Evolutionary conservation across 1,140 invertebrate species (phyloP).

Genomic region (Bradynema listronoti): DNA sequence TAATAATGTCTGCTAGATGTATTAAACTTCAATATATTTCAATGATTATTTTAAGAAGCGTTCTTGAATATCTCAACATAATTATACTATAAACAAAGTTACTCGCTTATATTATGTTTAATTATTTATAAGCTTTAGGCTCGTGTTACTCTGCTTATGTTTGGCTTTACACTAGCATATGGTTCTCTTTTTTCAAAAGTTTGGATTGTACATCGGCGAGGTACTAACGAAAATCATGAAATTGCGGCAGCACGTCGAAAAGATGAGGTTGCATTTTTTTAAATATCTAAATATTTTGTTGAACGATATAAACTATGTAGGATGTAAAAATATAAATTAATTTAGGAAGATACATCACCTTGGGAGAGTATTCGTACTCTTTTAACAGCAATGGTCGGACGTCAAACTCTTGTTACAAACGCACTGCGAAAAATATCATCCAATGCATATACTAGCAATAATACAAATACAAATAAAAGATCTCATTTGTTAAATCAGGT

Average conservation of each 20-base stretch:
- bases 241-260: slow-evolving; percentile 58
- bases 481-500: slow-evolving; percentile 48
- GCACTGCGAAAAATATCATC: slow-evolving; percentile 52
- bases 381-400: slow-evolving; percentile 53
- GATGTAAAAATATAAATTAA: neutral
- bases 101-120: too few species aligned
- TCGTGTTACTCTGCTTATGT: slow-evolving; percentile 80
- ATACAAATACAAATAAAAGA: slow-evolving; percentile 39
- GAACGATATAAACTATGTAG: neutral
- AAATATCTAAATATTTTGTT: neutral
- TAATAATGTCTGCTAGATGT: too few species aligned
- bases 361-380: slow-evolving; percentile 55
- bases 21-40: too few species aligned
- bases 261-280: slow-evolving; percentile 41
- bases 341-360: slow-evolving; percentile 44
- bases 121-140: slow-evolving; percentile 66
- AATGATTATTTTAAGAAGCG: too few species aligned
- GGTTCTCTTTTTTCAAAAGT: slow-evolving; percentile 99
- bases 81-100: too few species aligned
- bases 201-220: slow-evolving; percentile 82
- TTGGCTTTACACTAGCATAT: slow-evolving; percentile 92
- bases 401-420: slow-evolving; percentile 45
- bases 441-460: slow-evolving; percentile 49
- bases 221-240: slow-evolving; percentile 61
- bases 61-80: too few species aligned